Evolutionary conservation across 2,797 vertebrate genomes (phyloP).

Genomic region (Notamacropus eugenii): DNA sequence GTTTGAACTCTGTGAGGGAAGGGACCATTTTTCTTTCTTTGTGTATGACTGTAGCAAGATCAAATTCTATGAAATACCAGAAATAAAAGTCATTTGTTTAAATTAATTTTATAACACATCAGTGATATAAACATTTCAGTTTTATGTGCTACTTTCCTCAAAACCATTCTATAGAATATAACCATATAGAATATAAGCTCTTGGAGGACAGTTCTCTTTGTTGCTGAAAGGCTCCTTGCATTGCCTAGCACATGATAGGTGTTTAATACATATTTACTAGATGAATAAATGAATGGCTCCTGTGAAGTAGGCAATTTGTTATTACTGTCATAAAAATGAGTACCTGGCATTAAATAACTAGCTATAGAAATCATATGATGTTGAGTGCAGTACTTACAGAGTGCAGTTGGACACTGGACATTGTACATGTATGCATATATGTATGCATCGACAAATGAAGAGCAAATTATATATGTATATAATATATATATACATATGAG

Average conservation of each 20-base stretch:
- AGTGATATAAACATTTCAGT: neutral
- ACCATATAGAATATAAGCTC: neutral
- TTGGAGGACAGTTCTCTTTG: neutral
- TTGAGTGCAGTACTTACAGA: too few relatives aligned
- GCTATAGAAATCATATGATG: too few relatives aligned
- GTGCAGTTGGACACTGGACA: too few relatives aligned
- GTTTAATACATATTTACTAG: too few relatives aligned
- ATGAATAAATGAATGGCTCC: neutral
- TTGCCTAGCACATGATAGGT: too few relatives aligned
- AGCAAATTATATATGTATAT: too few relatives aligned
- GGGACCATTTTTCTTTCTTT: neutral
- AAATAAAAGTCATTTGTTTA: neutral
- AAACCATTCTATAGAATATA: neutral
- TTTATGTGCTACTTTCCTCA: neutral
- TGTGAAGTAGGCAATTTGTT: too few relatives aligned
- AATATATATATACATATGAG: too few relatives aligned
- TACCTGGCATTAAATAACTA: too few relatives aligned
- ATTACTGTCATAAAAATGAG: too few relatives aligned
- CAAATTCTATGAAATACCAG: neutral
- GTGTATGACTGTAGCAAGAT: neutral
- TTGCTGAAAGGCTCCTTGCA: neutral
- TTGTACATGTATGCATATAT: too few relatives aligned
- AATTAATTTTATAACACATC: neutral
- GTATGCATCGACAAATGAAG: too few relatives aligned
- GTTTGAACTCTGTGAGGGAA: neutral